Percentiles rank a stretch among this genome's conserved stretches.
Conservation (phyloP, 2,888 invertebrate genomes). For the Hyposoter didymator region DNA sequence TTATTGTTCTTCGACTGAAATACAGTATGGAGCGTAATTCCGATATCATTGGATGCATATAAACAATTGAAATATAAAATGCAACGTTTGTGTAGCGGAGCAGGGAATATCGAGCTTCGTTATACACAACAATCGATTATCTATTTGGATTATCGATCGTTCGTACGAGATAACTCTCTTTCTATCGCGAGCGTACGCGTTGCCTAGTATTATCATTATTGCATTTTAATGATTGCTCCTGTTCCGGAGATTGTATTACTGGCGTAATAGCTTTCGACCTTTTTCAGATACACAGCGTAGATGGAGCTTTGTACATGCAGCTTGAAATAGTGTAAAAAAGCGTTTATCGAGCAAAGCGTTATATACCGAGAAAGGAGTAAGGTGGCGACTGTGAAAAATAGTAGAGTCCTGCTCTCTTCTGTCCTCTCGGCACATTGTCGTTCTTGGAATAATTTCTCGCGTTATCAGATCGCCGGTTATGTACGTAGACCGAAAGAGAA, state of each 20-base stretch:
- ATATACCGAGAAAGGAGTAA: slow-evolving; percentile 1
- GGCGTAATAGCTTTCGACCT: slow-evolving; percentile 44
- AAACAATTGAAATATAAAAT: slow-evolving; percentile 43
- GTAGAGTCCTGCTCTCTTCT: slow-evolving; percentile 34
- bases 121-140: slow-evolving; percentile 58
- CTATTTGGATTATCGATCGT: slow-evolving; percentile 65
- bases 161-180: slow-evolving; percentile 57
- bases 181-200: slow-evolving; percentile 55
- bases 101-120: slow-evolving; percentile 39
- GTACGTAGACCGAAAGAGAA: slow-evolving; percentile 51
- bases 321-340: slow-evolving; percentile 37
- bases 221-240: slow-evolving; percentile 68
- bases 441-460: slow-evolving; percentile 69
- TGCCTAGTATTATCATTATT: slow-evolving; percentile 64
- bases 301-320: slow-evolving; percentile 26
- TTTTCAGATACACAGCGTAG: slow-evolving; percentile 24
- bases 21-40: slow-evolving; percentile 12
- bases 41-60: slow-evolving; percentile 35
- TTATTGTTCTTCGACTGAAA: slow-evolving; percentile 43
- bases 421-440: slow-evolving; percentile 65
- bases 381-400: slow-evolving; percentile 20
- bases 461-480: slow-evolving; percentile 73
- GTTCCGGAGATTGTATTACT: slow-evolving; percentile 54
- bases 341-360: slow-evolving; percentile 11
- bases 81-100: slow-evolving; percentile 27